Conservation (phyloP, 2,888 invertebrate species). For the Theristus sp. region DNA sequence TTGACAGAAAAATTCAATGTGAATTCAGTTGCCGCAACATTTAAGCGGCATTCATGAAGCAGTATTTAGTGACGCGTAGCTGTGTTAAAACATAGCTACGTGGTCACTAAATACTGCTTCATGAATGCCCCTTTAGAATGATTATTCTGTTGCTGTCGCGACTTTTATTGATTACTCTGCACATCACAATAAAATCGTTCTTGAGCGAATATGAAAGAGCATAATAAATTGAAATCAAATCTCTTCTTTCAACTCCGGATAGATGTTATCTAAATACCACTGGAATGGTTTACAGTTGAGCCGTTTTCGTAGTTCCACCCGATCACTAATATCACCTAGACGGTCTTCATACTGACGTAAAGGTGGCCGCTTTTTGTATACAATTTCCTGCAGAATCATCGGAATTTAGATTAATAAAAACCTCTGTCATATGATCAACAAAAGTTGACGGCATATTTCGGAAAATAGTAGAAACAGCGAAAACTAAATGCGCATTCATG, state of each 20-base stretch:
- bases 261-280: constrained; percentile 68
- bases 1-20: too few relatives aligned
- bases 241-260: constrained; percentile 48
- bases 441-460: constrained; percentile 7
- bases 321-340: constrained; percentile 59
- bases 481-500: too few relatives aligned
- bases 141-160: too few relatives aligned
- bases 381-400: not conserved
- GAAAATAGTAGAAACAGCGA: constrained; percentile 38
- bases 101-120: too few relatives aligned
- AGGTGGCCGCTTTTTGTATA: not conserved
- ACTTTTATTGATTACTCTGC: too few relatives aligned
- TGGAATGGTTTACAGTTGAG: constrained; percentile 60
- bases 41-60: too few relatives aligned
- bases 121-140: too few relatives aligned
- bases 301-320: constrained; percentile 49
- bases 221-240: too few relatives aligned
- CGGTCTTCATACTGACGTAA: not conserved
- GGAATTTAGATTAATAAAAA: not conserved
- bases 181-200: not conserved
- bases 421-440: not conserved
- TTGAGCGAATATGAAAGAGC: too few relatives aligned
- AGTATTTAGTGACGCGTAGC: too few relatives aligned
- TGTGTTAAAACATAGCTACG: too few relatives aligned
- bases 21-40: too few relatives aligned